Conservation (phyloP, 2,797 vertebrate genomes). For the Gallinago stenura region DNA sequence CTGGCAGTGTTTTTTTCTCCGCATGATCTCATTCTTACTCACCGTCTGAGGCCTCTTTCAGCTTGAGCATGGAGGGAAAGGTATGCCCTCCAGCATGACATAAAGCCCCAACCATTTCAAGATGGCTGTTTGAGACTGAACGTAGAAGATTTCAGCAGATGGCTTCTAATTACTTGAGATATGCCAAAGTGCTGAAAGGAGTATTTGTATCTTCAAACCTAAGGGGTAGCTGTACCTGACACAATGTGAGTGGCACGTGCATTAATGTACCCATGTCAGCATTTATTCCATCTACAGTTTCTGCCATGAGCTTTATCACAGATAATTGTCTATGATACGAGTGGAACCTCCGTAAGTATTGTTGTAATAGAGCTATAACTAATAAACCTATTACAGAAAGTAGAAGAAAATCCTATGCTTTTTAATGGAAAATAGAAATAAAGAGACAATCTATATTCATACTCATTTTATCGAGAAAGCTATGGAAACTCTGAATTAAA, state of each 20-base stretch:
- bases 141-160: constrained; percentile 61
- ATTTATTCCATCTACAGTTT: constrained; percentile 64
- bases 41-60: constrained; percentile 41
- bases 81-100: constrained; percentile 56
- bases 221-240: constrained; percentile 67
- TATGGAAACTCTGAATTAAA: constrained; percentile 67
- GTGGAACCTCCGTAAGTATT: constrained; percentile 49
- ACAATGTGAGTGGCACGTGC: constrained; percentile 55
- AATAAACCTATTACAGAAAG: constrained; percentile 53
- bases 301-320: constrained; percentile 64
- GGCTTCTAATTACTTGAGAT: constrained; percentile 73
- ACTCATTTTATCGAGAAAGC: constrained; percentile 22
- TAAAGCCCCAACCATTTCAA: constrained; percentile 50
- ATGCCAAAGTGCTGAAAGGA: constrained; percentile 70
- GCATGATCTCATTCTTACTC: constrained; percentile 44
- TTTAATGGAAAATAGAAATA: constrained; percentile 37
- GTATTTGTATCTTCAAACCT: constrained; percentile 62
- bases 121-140: constrained; percentile 61
- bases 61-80: constrained; percentile 3
- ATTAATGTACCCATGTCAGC: constrained; percentile 60
- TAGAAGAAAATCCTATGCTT: constrained; percentile 5
- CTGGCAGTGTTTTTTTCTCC: constrained; percentile 18
- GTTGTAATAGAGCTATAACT: constrained; percentile 59
- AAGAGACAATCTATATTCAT: constrained; percentile 25
- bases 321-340: constrained; percentile 64